Evolutionary conservation across 2,797 vertebrate genomes (phyloP).

Genomic region (Syngnathus rostellatus): DNA sequence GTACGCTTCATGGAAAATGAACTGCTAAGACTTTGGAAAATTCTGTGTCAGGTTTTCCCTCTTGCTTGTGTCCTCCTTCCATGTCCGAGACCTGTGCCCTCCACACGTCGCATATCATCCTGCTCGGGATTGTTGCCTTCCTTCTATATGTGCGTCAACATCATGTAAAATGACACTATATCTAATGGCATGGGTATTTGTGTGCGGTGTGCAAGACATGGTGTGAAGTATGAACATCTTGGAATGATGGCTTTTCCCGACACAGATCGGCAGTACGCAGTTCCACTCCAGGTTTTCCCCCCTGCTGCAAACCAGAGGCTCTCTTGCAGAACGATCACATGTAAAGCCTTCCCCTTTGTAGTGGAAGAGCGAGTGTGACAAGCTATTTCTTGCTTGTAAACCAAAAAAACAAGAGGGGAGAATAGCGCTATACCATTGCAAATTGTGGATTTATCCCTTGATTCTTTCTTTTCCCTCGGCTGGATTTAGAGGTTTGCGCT

Average conservation of each 20-base stretch:
- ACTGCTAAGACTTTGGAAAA: constrained; percentile 14
- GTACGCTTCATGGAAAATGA: constrained; percentile 49
- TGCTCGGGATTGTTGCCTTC: constrained; percentile 7
- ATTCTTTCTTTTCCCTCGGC: constrained; percentile 57
- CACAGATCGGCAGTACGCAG: constrained; percentile 31
- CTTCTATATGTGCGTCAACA: constrained; percentile 3
- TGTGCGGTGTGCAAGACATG: constrained; percentile 18
- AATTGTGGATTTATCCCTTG: constrained; percentile 60
- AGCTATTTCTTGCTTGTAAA: constrained; percentile 78
- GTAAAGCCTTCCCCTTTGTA: constrained; percentile 87
- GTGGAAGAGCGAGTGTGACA: constrained; percentile 82
- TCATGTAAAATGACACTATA: constrained; percentile 16
- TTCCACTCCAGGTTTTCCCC: constrained; percentile 72
- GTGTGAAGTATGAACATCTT: constrained; percentile 20
- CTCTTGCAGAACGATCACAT: constrained; percentile 85
- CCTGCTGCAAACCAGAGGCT: constrained; percentile 69
- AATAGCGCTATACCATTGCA: constrained; percentile 48
- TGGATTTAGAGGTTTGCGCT: constrained; percentile 46
- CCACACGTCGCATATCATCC: constrained; percentile 46
- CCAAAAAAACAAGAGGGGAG: constrained; percentile 42
- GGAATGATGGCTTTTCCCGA: constrained; percentile 21
- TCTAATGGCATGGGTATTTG: constrained; percentile 5
- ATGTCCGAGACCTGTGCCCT: constrained; percentile 51
- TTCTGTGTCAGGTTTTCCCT: constrained; percentile 69
- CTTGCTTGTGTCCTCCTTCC: constrained; percentile 48